Base-by-base conservation (phyloP, 2,888 invertebrate species). In the Danaus chrysippus region DNA sequence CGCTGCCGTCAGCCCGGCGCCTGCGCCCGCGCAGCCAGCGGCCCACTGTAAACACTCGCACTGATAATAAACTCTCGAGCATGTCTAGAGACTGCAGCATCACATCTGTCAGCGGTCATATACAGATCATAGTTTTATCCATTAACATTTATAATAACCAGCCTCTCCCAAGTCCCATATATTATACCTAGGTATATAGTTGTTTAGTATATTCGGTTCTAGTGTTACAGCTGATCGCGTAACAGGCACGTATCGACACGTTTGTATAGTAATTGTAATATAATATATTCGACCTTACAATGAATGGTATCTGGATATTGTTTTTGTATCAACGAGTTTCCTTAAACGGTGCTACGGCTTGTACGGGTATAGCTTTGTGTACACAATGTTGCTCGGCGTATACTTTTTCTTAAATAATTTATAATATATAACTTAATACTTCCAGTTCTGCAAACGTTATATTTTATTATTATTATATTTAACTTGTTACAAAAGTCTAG, bases 1-100 rank as follows among this genome's bases (percentile, higher is more conserved):
- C 66, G 70, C 70, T 72, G 76, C 80, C 86, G 86, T 76, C 87
- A 72, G 70, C 58, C 68, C 73, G 79, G 82, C 83, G 87, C 78
- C 78, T 70, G 80, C 83, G 82, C 81, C 76, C 68, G 65, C 56
- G 63, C 54, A 58, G 61, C 60, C 56, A 42, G 69, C 73, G 74
- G 72, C 73, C 76, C 74, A 77, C 77, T 78, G 79, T 81, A 84
- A 83, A 83, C 84, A 83, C 73, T 68, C 71, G 67, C 53, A 42
- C 75, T 77, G 81, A 84, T 82, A 78, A 82, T 83, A 81, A 76
- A 83, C 78, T 19, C 53, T 55, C 55, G 19, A 41, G 58, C 59
- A 56, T 63, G 58, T 53, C 56, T 59, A 58, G 49, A 12, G 43
- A 44, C 42, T 61, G 46, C 58, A 54, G 52, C 12, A 17, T 49